A percentile compares a stretch with the other conserved stretches of the same genome.
phyloP scores from a whole-genome alignment of 2,888 invertebrate genomes.

The Anaspis maculata region DNA sequence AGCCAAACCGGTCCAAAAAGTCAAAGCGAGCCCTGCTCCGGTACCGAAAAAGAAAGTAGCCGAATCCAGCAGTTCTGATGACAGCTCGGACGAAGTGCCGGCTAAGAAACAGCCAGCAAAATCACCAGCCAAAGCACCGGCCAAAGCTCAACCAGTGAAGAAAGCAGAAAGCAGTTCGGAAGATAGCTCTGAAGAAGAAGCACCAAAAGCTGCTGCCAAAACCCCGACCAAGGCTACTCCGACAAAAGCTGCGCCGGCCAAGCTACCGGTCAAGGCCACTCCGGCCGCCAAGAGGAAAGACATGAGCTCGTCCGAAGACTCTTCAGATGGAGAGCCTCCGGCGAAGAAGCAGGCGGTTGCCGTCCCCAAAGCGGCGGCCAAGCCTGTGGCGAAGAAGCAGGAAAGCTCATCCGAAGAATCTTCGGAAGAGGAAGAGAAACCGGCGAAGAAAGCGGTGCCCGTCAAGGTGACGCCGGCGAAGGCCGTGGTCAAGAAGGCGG shows the following conservation, averaged over 20 bases:
- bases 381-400: constrained; percentile 16
- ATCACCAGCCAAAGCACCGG: constrained; percentile 10
- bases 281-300: constrained; percentile 28
- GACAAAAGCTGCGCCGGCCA: no score
- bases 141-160: constrained; percentile 20
- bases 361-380: constrained; percentile 7
- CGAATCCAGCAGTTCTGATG: constrained; percentile 27
- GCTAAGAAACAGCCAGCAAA: constrained; percentile 18
- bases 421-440: constrained; percentile 19
- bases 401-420: constrained; percentile 24
- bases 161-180: constrained; percentile 38
- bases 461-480: no score
- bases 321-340: constrained; percentile 28
- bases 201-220: constrained; percentile 1
- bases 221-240: constrained; percentile 5
- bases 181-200: constrained; percentile 40
- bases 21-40: constrained; percentile 13
- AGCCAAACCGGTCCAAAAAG: constrained; percentile 1
- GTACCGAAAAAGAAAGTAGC: constrained; percentile 16
- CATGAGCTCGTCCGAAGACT: constrained; percentile 34
- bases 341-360: constrained; percentile 19
- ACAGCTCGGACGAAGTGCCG: constrained; percentile 29
- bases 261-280: no score
- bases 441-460: constrained; percentile 8
- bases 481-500: constrained; percentile 11